A percentile compares a stretch with the other conserved stretches of the same genome.
Conservation (phyloP, 2,113 vertebrate genomes). For the Osmerus mordax region DNA sequence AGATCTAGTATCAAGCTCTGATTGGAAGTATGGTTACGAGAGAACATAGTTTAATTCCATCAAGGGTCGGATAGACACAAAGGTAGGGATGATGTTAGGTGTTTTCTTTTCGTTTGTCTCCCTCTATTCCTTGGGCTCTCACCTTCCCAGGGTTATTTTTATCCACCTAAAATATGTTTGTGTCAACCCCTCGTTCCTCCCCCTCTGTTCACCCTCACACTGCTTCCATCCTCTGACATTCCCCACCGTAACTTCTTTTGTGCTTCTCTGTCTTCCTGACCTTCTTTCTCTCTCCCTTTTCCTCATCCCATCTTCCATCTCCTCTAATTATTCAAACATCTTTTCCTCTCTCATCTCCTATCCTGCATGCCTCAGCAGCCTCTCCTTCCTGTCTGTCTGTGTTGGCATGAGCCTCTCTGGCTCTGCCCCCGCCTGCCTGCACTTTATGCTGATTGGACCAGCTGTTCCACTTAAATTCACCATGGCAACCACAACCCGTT, state of each 20-base stretch:
- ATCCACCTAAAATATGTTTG: background rate
- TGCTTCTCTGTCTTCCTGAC: slow-evolving; percentile 9
- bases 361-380: slow-evolving; percentile 82
- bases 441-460: slow-evolving; percentile 92
- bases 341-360: slow-evolving; percentile 50
- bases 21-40: background rate
- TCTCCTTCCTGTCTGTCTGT: slow-evolving; percentile 79
- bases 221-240: slow-evolving; percentile 18
- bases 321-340: slow-evolving; percentile 3
- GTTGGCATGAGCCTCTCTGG: slow-evolving; percentile 82
- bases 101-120: background rate
- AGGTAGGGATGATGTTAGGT: no score
- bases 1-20: no score
- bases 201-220: slow-evolving; percentile 9
- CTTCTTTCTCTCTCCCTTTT: slow-evolving; percentile 11
- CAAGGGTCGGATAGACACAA: no score
- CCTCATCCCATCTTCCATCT: slow-evolving; percentile 9
- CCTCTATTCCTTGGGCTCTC: background rate
- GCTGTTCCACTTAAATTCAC: slow-evolving; percentile 91
- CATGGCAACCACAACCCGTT: slow-evolving; percentile 98
- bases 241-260: background rate
- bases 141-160: background rate
- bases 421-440: slow-evolving; percentile 82
- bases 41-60: background rate
- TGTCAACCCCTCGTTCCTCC: background rate